These are phyloP conservation scores for Agrotis clavis DNA, from an alignment of 2,888 invertebrate genomes.

Conservation along the genomic window DNA sequence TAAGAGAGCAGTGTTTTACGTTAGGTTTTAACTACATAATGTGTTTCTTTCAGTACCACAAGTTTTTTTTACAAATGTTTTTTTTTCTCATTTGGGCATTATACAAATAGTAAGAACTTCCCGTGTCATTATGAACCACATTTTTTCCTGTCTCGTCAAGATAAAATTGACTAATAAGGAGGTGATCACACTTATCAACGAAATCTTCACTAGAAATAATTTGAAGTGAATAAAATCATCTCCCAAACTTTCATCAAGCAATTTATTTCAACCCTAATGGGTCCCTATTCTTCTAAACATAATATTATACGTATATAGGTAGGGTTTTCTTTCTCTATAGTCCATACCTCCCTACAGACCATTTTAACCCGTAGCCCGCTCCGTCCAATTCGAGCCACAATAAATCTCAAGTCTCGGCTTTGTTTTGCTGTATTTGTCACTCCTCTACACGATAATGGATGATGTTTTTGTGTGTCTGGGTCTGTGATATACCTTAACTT, in stretches of 20 bases:
- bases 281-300: not conserved
- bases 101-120: too few species aligned
- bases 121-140: too few species aligned
- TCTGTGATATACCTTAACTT: constrained; percentile 20
- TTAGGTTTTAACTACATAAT: too few species aligned
- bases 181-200: not conserved
- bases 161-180: not conserved
- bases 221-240: not conserved
- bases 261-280: not conserved
- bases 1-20: too few species aligned
- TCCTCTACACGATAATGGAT: constrained; percentile 46
- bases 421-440: constrained; percentile 62
- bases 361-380: constrained; percentile 15
- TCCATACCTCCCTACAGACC: not conserved
- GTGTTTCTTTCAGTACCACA: too few species aligned
- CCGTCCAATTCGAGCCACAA: constrained; percentile 55
- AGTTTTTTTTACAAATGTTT: too few species aligned
- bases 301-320: not conserved
- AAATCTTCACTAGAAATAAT: not conserved
- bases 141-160: not conserved
- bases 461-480: constrained; percentile 54
- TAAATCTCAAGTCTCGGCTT: constrained; percentile 58
- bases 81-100: too few species aligned
- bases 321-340: constrained; percentile 7
- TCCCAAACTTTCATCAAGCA: not conserved